phyloP scores from a whole-genome alignment of 2,113 vertebrate genomes.

The Neogobius melanostomus region DNA sequence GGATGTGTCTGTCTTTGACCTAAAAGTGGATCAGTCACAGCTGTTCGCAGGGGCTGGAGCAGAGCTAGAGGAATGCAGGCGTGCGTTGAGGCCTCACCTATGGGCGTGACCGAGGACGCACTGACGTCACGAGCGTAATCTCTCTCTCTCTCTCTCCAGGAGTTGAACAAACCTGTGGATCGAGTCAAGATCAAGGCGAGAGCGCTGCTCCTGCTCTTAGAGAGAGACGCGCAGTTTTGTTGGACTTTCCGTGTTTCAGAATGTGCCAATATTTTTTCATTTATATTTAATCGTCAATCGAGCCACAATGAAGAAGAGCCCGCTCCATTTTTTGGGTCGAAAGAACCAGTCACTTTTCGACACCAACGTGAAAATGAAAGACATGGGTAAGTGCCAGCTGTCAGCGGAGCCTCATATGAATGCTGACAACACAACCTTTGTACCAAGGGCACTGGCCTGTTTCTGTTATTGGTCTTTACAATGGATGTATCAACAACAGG shows the following conservation, averaged over 20 bases:
- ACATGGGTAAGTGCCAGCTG: slow-evolving; percentile 70
- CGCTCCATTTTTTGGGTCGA: slow-evolving; percentile 64
- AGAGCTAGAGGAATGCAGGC: slow-evolving; percentile 45
- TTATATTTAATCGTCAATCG: neutral
- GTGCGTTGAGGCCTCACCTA: slow-evolving; percentile 57
- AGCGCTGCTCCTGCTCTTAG: slow-evolving; percentile 38
- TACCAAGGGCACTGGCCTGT: slow-evolving; percentile 20
- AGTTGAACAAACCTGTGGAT: slow-evolving; percentile 29
- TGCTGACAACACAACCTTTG: slow-evolving; percentile 43
- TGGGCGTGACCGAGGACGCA: slow-evolving; percentile 23
- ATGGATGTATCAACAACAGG: neutral
- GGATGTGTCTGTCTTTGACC: neutral
- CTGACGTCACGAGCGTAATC: slow-evolving; percentile 43
- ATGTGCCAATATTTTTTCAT: slow-evolving; percentile 37
- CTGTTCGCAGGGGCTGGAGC: neutral
- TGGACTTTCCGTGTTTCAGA: slow-evolving; percentile 28
- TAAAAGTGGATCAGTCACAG: neutral
- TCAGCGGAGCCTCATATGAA: neutral
- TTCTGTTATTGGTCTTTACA: neutral
- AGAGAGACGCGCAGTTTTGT: neutral
- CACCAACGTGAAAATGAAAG: slow-evolving; percentile 66
- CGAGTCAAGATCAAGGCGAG: neutral
- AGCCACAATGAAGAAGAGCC: slow-evolving; percentile 69
- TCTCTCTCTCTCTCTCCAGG: neutral
- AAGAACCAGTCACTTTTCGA: slow-evolving; percentile 74